Evolutionary conservation across 2,797 vertebrate species (phyloP), one percentile per base, ranked within the genome.

Genomic region (Sternarchorhynchus goeldii): DNA sequence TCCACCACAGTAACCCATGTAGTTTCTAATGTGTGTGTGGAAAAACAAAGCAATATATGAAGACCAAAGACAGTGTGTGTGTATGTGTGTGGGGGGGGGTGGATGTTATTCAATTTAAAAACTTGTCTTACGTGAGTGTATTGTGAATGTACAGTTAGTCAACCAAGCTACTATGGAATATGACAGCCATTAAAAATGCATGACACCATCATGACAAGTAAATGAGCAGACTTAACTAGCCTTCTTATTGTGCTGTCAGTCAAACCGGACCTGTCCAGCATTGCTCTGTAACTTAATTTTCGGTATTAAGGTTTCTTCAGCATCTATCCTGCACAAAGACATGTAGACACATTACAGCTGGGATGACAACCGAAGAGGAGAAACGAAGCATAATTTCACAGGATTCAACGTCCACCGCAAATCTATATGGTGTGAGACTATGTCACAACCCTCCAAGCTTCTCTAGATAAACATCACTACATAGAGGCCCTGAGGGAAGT

Each of bases 11-110:
- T 56, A 31, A 34, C 39, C 45, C 50, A 59, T 82, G 84, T 86
- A 70, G 82, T 85, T 87, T 84, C 76, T 58, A 81, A 1, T 72
- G 82, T 81, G 81, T 85, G 45, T 69, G 67, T 29, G 85, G 81
- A 85, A 83, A 81, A 77, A 75, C 70, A 79, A 86, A 87, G 73
- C 83, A 86, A 88, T 86, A 66, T 16, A n/a, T 77, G 66, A 62
- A 50, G 76, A 82, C 79, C 75, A 57, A 81, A 79, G 63, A 67
- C 14, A 63, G 14, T 10, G 16, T 29, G n/a, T 20, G 4, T 17
- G 6, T 53, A 14, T 6, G 41, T 20, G 56, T 14, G 4, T 25
- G 32, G 29, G 32, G 60, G 32, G 60, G 1, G 60, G 32, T 14
- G 1, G n/a, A 34, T 29, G 17, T 29, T 6, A 34, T 20, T 32